Evolutionary conservation across 2,113 vertebrate species (phyloP).

Genomic region (Aleadryas rufinucha): DNA sequence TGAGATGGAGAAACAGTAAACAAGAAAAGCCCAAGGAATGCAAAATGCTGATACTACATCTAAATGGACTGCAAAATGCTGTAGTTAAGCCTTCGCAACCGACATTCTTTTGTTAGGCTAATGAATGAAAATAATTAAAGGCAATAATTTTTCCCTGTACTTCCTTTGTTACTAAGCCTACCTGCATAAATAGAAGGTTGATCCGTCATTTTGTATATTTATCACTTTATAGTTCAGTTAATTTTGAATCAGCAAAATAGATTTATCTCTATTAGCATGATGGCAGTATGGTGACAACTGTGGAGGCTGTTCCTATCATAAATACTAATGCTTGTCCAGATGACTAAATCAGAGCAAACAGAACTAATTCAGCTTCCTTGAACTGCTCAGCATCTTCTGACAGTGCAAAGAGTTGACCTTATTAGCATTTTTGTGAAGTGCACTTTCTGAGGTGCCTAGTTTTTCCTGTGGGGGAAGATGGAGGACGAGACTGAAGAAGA

Average conservation of each 20-base stretch:
- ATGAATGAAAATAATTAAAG: background rate
- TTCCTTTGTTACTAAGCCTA: background rate
- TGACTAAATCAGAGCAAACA: background rate
- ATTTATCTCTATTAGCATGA: background rate
- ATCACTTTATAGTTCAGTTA: background rate
- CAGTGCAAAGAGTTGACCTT: background rate
- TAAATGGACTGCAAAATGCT: background rate
- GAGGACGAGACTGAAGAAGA: background rate
- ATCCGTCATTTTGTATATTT: background rate
- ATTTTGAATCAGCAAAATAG: background rate
- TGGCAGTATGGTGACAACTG: background rate
- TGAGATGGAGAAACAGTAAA: background rate
- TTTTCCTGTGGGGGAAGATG: background rate
- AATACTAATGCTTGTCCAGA: background rate
- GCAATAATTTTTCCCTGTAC: background rate
- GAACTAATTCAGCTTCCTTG: background rate
- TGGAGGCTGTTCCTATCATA: background rate
- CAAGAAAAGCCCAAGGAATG: background rate
- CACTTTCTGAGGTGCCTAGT: background rate
- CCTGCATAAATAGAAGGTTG: background rate
- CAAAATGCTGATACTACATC: background rate
- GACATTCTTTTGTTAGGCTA: background rate
- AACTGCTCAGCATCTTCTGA: background rate
- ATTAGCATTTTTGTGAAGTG: background rate
- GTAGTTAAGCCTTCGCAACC: background rate